Conservation (phyloP, 64 coral and sea anemone genomes). For the Porites lutea region DNA sequence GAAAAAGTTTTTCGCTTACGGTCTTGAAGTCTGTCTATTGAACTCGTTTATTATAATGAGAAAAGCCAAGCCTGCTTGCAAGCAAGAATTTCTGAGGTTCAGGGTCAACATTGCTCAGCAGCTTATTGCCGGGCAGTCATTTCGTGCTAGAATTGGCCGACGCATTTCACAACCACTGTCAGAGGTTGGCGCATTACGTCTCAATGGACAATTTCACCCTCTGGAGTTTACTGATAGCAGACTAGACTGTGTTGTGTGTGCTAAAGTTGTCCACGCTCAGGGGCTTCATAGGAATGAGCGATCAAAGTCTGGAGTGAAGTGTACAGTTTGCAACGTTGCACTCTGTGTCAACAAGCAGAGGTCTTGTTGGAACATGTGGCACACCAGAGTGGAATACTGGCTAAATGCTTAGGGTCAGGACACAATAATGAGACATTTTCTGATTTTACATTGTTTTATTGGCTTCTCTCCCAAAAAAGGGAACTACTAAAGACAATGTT, state of each 20-base stretch:
- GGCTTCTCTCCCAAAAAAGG: too few species aligned
- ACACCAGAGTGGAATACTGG: slow-evolving; percentile 15
- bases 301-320: slow-evolving; percentile 16
- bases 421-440: slow-evolving; percentile 20
- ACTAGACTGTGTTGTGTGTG: slow-evolving; percentile 70
- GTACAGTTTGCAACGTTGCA: slow-evolving; percentile 12
- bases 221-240: slow-evolving; percentile 46
- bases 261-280: slow-evolving; percentile 37
- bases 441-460: slow-evolving; percentile 2
- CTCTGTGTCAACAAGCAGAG: slow-evolving; percentile 15
- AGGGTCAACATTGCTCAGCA: slow-evolving; percentile 29
- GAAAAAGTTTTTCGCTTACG: slow-evolving; percentile 62
- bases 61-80: slow-evolving; percentile 44
- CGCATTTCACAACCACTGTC: slow-evolving; percentile 35
- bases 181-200: slow-evolving; percentile 37
- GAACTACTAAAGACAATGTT: too few species aligned
- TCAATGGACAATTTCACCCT: slow-evolving; percentile 48
- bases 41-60: slow-evolving; percentile 58
- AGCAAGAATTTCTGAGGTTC: slow-evolving; percentile 48
- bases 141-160: slow-evolving; percentile 39
- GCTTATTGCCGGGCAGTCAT: slow-evolving; percentile 30
- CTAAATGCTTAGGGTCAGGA: slow-evolving; percentile 19
- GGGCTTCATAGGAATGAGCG: slow-evolving; percentile 18
- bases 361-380: slow-evolving; percentile 18
- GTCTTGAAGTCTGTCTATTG: slow-evolving; percentile 59